Percentiles rank a stretch among this genome's conserved stretches.
These are phyloP conservation scores for Magallana gigas DNA, from an alignment of 1,140 invertebrate genomes.

Conservation along the genomic window DNA sequence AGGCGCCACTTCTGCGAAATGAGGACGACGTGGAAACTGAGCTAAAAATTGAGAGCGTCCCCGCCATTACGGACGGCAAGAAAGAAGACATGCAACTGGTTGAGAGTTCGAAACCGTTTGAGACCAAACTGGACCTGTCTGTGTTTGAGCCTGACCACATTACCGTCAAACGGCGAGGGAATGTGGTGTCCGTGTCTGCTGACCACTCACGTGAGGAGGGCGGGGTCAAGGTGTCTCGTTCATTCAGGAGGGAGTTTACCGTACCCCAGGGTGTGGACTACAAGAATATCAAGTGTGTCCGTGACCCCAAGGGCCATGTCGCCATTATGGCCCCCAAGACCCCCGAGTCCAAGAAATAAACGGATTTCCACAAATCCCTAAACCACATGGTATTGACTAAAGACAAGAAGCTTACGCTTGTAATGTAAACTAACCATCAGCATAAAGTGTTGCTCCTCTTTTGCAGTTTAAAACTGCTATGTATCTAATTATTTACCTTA, in stretches of 20 bases:
- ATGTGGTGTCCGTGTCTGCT: not conserved
- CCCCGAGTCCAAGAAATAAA: not conserved
- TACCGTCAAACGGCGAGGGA: not conserved
- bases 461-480: no score
- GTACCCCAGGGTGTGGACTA: not conserved
- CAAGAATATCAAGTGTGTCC: conserved; percentile 17
- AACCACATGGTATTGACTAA: no score
- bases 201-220: not conserved
- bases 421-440: no score
- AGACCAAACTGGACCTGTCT: not conserved
- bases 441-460: no score
- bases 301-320: not conserved
- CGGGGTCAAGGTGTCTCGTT: not conserved
- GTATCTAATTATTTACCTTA: no score
- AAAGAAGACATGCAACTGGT: not conserved
- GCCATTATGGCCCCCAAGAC: not conserved
- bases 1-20: not conserved
- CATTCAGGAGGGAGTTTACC: not conserved
- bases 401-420: no score
- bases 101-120: not conserved
- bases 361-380: no score
- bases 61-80: not conserved
- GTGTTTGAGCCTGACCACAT: not conserved
- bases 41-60: conserved; percentile 16
- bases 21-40: conserved; percentile 28